phyloP scores from a whole-genome alignment of 2,797 vertebrate genomes.

The Manis crassicaudata region DNA sequence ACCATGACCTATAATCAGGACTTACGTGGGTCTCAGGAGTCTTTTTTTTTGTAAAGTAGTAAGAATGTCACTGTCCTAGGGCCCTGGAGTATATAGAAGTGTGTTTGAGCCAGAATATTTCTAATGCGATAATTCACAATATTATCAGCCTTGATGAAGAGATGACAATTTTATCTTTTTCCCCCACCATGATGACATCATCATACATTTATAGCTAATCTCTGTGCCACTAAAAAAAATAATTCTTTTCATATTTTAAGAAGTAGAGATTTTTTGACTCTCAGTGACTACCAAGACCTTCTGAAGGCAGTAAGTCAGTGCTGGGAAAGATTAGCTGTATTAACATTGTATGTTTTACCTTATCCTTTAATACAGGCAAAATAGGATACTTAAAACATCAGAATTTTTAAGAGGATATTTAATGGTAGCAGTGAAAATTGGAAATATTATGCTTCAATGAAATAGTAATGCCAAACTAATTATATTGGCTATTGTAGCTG shows the following conservation, averaged over 20 bases:
- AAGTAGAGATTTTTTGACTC: background rate
- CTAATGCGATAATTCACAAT: accelerated
- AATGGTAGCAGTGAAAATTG: background rate
- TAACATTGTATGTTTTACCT: slow-evolving; percentile 37
- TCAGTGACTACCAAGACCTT: background rate
- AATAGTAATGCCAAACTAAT: background rate
- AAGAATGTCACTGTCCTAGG: no score
- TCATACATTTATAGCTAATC: background rate
- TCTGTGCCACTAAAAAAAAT: background rate
- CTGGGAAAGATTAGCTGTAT: slow-evolving; percentile 27
- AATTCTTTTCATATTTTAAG: slow-evolving; percentile 36
- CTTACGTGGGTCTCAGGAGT: background rate
- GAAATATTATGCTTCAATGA: slow-evolving; percentile 24
- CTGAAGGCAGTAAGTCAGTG: background rate
- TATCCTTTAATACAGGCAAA: background rate
- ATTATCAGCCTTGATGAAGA: background rate
- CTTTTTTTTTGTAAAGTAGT: background rate
- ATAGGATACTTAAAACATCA: background rate
- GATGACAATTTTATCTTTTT: background rate
- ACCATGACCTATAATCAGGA: accelerated
- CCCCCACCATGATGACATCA: background rate
- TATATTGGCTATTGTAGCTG: background rate
- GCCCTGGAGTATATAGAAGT: background rate
- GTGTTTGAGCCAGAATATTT: accelerated
- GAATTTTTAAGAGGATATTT: background rate